These are phyloP conservation scores for Sylvia atricapilla DNA, from an alignment of 2,113 vertebrate genomes.

Conservation along the genomic window DNA sequence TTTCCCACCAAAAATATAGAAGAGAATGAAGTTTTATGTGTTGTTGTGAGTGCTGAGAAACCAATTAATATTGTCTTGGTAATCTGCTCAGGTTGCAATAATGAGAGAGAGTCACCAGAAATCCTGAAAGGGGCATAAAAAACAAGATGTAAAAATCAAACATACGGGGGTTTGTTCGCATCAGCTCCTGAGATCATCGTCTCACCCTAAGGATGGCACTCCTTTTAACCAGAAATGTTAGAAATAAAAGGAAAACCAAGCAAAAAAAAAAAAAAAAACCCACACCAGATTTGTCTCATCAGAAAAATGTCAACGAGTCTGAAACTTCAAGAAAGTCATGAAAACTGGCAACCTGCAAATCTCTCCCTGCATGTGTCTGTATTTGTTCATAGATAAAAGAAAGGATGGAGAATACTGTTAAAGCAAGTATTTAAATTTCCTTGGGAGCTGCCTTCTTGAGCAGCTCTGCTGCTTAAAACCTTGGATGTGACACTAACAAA, in stretches of 20 bases:
- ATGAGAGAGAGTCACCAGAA: neutral
- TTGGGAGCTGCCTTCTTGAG: neutral
- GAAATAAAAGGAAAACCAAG: neutral
- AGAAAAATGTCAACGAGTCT: neutral
- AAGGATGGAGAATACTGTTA: neutral
- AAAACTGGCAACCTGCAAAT: neutral
- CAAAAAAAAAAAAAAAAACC: fast-evolving
- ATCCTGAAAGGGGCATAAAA: neutral
- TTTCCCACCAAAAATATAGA: neutral
- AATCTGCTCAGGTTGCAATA: neutral
- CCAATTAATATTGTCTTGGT: neutral
- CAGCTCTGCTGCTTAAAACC: neutral
- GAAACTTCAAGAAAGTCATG: neutral
- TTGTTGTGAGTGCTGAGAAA: neutral
- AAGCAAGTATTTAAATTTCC: neutral
- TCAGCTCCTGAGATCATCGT: neutral
- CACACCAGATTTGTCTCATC: neutral
- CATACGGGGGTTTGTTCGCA: neutral
- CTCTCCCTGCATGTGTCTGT: neutral
- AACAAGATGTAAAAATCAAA: neutral
- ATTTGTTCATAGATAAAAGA: neutral
- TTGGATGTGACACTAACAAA: neutral
- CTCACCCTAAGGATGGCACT: neutral
- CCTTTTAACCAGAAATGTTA: neutral
- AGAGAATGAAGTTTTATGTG: neutral